Percentiles rank a stretch among this genome's conserved stretches.
phyloP scores from a whole-genome alignment of 1,140 invertebrate genomes.

The Scaptomyza hsui region DNA sequence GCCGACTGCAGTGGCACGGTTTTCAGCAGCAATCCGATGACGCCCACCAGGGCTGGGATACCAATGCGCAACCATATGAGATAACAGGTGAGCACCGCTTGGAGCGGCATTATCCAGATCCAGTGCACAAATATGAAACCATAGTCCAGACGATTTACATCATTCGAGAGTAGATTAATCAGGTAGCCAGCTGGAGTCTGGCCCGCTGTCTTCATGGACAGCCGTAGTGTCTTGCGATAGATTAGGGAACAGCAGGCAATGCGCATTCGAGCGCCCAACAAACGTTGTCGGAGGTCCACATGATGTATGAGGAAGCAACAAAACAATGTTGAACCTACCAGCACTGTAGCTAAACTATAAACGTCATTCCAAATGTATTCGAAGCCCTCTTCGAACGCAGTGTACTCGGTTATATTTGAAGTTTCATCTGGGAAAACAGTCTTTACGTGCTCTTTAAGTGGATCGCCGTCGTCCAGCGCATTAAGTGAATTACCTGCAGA shows the following conservation, averaged over 20 bases:
- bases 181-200: constrained; percentile 92
- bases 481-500: constrained; percentile 42
- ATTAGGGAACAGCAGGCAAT: constrained; percentile 86
- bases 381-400: constrained; percentile 9
- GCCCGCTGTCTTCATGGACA: constrained; percentile 88
- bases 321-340: constrained; percentile 72
- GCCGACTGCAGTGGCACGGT: constrained; percentile 89
- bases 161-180: constrained; percentile 93
- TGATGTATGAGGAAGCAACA: constrained; percentile 83
- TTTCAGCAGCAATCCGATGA: constrained; percentile 86
- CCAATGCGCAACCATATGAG: constrained; percentile 90
- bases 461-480: constrained; percentile 30
- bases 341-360: constrained; percentile 58
- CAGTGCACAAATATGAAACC: constrained; percentile 87
- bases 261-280: constrained; percentile 84
- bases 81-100: constrained; percentile 85
- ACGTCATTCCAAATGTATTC: constrained; percentile 63
- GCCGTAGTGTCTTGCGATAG: constrained; percentile 87
- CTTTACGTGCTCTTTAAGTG: constrained; percentile 34
- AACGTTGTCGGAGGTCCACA: constrained; percentile 74
- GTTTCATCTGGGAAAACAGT: neutral
- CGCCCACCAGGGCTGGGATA: constrained; percentile 88
- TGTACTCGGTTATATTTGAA: constrained; percentile 16
- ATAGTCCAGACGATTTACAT: constrained; percentile 88
- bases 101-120: constrained; percentile 89